A percentile compares a stretch with the other conserved stretches of the same genome.
Conservation (phyloP, 2,888 invertebrate species). For the Thecophora atra region DNA sequence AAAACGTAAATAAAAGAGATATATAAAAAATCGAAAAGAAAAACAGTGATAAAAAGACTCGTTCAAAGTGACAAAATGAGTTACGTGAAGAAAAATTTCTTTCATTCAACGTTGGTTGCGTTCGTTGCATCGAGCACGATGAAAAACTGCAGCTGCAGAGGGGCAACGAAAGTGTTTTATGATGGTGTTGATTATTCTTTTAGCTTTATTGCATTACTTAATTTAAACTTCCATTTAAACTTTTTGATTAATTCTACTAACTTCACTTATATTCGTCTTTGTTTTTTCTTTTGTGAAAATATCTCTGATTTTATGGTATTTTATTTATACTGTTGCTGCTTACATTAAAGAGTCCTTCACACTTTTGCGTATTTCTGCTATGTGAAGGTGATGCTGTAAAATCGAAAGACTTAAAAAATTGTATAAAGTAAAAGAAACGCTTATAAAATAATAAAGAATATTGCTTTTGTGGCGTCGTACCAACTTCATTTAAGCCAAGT, state of each 20-base stretch:
- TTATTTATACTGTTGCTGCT: background rate
- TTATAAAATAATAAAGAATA: background rate
- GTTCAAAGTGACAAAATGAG: constrained; percentile 6
- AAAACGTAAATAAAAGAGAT: background rate
- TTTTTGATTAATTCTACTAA: constrained; percentile 14
- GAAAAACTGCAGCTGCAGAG: background rate
- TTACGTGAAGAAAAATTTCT: background rate
- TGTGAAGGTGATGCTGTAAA: too few relatives aligned
- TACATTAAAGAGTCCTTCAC: background rate
- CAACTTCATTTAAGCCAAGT: constrained; percentile 17
- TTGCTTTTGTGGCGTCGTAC: background rate
- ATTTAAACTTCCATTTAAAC: constrained; percentile 19
- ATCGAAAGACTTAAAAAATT: background rate
- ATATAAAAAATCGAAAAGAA: background rate
- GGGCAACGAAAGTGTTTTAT: background rate
- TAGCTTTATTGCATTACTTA: background rate
- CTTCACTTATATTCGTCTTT: background rate
- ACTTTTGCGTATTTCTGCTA: background rate
- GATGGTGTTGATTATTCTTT: background rate
- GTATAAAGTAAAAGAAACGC: background rate
- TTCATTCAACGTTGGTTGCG: background rate
- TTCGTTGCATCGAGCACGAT: background rate
- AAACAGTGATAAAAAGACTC: background rate
- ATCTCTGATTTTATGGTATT: background rate
- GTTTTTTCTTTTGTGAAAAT: too few relatives aligned